Base-by-base conservation (phyloP, 2,113 vertebrate genomes). In the Trogon melanurus region DNA sequence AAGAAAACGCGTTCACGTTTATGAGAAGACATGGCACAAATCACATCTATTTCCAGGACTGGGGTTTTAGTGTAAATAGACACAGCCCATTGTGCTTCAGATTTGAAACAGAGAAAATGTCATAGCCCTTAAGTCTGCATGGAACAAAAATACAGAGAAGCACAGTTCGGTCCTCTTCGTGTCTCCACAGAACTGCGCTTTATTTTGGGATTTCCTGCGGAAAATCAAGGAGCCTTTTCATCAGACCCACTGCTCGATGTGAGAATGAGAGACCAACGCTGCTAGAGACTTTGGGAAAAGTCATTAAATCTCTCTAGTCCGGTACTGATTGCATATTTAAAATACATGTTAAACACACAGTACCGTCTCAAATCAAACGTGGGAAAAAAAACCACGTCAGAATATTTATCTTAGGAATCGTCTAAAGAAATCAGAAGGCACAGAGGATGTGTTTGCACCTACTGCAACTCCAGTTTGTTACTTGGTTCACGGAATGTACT, bases 201-300 rank as follows among this genome's bases (percentile, higher is more conserved):
- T 88, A 65, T 90, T 81, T 79, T 17, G 29, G 60, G 58, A 64
- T 85, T 79, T 85, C 87, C 93, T 79, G 61, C 72, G 67, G 51
- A 83, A 92, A 91, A 89, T 88, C 73, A 88, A 78, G 97, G 47
- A 60, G 51, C 32, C 82, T 91, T 95, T 96, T 96, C 88, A 96
- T 90, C 53, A 64, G 21, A 45, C 16, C 36, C 3, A 0, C 69
- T 22, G 41, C 76, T 74, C n/a, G 57, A 38, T 72, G 75, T 13
- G 57, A 92, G 53, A 48, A 50, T 15, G 61, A 74, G 67, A 51
- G 19, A 12, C 5, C 45, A 76, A 62, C 23, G 5, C 29, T 80
- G 74, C 64, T 69, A 60, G 72, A 88, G 67, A 89, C 27, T 25
- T 1, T 22, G 48, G 50, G 53, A 17, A 51, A 93, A 25, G 6